phyloP scores from a whole-genome alignment of 2,797 vertebrate species.

The Microtus californicus region DNA sequence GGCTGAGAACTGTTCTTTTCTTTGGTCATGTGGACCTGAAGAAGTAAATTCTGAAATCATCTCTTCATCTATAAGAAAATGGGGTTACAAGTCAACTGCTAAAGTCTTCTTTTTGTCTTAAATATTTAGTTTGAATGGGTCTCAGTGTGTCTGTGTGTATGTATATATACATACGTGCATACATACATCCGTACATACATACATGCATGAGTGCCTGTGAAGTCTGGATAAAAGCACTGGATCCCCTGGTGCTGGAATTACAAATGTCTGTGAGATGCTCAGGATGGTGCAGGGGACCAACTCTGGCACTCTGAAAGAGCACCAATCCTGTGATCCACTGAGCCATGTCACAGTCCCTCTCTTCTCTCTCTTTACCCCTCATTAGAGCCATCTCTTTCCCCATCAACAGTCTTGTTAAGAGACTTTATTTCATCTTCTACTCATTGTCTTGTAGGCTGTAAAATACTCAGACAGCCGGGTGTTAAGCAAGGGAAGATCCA shows the following conservation, averaged over 20 bases:
- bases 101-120: neutral
- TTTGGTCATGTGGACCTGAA: neutral
- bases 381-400: neutral
- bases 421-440: slow-evolving; percentile 23
- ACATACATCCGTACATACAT: too few species aligned
- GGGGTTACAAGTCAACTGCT: neutral
- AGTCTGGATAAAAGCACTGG: neutral
- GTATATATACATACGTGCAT: neutral
- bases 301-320: neutral
- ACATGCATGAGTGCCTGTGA: neutral
- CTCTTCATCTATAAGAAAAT: neutral
- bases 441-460: neutral
- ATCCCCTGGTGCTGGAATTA: neutral
- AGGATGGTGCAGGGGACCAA: neutral
- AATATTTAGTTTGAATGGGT: neutral
- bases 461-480: neutral
- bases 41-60: neutral
- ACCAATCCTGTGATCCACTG: neutral
- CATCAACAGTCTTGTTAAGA: slow-evolving; percentile 9
- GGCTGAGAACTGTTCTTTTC: neutral
- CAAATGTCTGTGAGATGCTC: neutral
- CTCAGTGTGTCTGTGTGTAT: neutral
- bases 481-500: slow-evolving; percentile 9
- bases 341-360: neutral
- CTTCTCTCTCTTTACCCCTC: neutral